Conservation (phyloP, 2,113 vertebrate genomes). For the Forbesichthys agassizii region DNA sequence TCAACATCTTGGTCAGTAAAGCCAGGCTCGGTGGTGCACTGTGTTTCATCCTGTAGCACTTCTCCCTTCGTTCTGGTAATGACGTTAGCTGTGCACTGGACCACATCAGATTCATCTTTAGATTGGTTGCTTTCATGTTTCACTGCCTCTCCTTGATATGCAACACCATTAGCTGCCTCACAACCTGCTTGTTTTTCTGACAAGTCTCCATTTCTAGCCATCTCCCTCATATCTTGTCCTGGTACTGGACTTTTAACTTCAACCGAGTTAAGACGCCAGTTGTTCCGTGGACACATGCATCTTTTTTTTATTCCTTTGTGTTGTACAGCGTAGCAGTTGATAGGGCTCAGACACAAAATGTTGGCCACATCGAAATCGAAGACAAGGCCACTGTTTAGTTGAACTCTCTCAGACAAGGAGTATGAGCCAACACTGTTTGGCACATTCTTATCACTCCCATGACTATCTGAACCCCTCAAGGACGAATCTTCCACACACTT, state of each 20-base stretch:
- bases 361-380: constrained; percentile 45
- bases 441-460: background rate
- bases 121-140: background rate
- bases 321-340: background rate
- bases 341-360: constrained; percentile 50
- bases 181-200: background rate
- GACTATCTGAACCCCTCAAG: background rate
- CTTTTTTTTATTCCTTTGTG: background rate
- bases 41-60: background rate
- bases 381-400: background rate
- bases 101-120: background rate
- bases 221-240: background rate
- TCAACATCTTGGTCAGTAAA: background rate
- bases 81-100: constrained; percentile 20
- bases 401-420: background rate
- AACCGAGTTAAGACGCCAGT: background rate
- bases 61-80: background rate
- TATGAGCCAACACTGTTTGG: background rate
- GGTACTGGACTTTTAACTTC: background rate
- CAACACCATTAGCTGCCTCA: background rate
- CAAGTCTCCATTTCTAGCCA: background rate
- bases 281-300: background rate
- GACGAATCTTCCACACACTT: background rate
- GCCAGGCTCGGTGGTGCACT: background rate
- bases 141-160: background rate